A percentile compares a stretch with the other conserved stretches of the same genome.
Evolutionary conservation across 2,797 vertebrate species (phyloP).

Genomic region (Cossypha polioptera): DNA sequence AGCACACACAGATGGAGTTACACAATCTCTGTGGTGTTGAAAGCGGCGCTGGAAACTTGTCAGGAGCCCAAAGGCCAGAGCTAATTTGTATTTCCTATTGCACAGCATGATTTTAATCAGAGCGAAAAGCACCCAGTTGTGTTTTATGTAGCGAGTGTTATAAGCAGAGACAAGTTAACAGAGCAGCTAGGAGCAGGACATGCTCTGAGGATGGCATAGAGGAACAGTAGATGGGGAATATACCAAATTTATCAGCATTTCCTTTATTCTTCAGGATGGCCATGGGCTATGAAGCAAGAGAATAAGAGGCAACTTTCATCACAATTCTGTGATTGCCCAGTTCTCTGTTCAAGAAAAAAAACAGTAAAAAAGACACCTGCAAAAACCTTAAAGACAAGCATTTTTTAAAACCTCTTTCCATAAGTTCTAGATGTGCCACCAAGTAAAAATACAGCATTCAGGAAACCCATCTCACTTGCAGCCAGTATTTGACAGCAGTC

Average conservation of each 20-base stretch:
- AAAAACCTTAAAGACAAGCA: not conserved
- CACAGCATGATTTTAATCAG: conserved; percentile 32
- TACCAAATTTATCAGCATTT: not conserved
- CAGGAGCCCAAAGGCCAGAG: not conserved
- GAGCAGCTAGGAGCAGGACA: not conserved
- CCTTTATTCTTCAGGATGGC: not conserved
- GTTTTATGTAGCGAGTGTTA: not conserved
- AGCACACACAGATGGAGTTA: not conserved
- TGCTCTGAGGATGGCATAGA: not conserved
- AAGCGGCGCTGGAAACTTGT: not conserved
- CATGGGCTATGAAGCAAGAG: not conserved
- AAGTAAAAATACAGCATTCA: not conserved
- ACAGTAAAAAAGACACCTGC: not conserved
- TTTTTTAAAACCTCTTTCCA: not conserved
- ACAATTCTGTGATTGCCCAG: not conserved
- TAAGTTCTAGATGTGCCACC: not conserved
- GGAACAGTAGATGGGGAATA: not conserved
- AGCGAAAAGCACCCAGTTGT: not conserved
- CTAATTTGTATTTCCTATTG: conserved; percentile 41
- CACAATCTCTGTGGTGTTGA: not conserved
- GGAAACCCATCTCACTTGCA: not conserved
- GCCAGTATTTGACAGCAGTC: not conserved
- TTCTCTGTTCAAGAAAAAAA: not conserved
- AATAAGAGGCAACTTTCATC: not conserved
- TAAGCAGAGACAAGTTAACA: conserved; percentile 1